These are phyloP conservation scores for Frankliniella intonsa DNA, from an alignment of 2,888 invertebrate genomes.

Conservation along the genomic window DNA sequence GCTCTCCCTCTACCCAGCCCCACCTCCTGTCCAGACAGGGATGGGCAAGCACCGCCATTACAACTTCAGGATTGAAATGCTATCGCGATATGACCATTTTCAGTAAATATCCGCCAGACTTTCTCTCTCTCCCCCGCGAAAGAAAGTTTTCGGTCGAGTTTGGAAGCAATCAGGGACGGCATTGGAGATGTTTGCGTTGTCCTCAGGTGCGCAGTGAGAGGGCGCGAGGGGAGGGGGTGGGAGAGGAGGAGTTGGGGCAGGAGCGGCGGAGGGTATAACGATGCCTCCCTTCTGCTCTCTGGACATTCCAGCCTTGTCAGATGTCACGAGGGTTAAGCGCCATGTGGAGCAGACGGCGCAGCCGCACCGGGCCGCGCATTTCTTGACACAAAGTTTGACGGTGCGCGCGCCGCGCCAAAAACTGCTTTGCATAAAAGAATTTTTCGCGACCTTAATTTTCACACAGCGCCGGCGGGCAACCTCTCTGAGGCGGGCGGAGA, in stretches of 20 bases:
- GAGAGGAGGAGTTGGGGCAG: background rate
- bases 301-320: background rate
- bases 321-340: background rate
- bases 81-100: slow-evolving; percentile 13
- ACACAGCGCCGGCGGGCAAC: too few species aligned
- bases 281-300: background rate
- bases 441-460: too few species aligned
- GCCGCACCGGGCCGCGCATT: background rate
- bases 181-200: slow-evolving; percentile 13
- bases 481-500: too few species aligned
- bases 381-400: too few species aligned
- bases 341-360: too few species aligned
- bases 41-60: background rate
- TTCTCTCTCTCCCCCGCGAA: background rate
- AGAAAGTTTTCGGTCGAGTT: background rate
- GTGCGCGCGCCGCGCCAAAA: too few species aligned
- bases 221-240: background rate
- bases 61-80: background rate
- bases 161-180: slow-evolving; percentile 1
- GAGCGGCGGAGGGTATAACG: background rate
- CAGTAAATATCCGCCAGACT: slow-evolving; percentile 11
- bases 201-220: background rate
- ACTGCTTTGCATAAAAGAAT: too few species aligned
- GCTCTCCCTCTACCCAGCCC: too few species aligned
- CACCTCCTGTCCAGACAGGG: too few species aligned